A percentile compares a stretch with the other conserved stretches of the same genome.
These are phyloP conservation scores for Drosophila guanche DNA, from an alignment of 1,140 invertebrate genomes.

Conservation along the genomic window DNA sequence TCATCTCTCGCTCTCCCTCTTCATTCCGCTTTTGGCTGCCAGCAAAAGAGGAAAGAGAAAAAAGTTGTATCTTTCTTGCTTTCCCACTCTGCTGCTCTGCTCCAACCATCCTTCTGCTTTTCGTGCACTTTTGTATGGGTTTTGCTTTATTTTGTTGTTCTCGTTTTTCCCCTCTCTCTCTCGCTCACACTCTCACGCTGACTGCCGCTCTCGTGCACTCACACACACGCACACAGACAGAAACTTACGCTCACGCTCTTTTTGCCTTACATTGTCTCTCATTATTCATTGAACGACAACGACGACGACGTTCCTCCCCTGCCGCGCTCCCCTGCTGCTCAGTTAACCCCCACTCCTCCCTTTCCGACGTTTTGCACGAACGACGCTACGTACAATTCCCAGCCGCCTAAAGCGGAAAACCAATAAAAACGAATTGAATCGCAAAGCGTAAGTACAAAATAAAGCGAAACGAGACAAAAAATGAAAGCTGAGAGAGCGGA, in stretches of 20 bases:
- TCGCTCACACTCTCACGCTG: constrained; percentile 22
- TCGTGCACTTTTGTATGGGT: constrained; percentile 74
- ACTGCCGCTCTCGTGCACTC: constrained; percentile 12
- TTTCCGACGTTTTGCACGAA: constrained; percentile 68
- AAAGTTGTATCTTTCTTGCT: constrained; percentile 71
- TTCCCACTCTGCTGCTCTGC: constrained; percentile 42
- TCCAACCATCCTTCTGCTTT: constrained; percentile 53
- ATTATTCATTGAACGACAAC: constrained; percentile 79
- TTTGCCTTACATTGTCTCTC: constrained; percentile 72
- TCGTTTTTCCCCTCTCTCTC: constrained; percentile 50
- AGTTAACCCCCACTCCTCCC: constrained; percentile 12
- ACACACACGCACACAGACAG: constrained; percentile 13
- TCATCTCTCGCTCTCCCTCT: constrained; percentile 28
- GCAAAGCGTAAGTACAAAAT: constrained; percentile 82
- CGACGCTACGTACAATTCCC: constrained; percentile 72
- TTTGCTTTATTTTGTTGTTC: constrained; percentile 78
- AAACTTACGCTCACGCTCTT: constrained; percentile 18
- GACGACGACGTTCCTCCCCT: constrained; percentile 20
- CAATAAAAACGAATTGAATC: constrained; percentile 82
- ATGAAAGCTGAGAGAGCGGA: constrained; percentile 66
- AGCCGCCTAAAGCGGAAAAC: constrained; percentile 79
- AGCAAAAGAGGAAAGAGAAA: constrained; percentile 26
- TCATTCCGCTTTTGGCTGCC: constrained; percentile 65
- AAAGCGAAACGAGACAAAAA: constrained; percentile 80
- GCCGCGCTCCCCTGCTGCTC: constrained; percentile 29